Evolutionary conservation across 2,888 invertebrate species (phyloP).

Genomic region (Pandemis cinnamomeana): DNA sequence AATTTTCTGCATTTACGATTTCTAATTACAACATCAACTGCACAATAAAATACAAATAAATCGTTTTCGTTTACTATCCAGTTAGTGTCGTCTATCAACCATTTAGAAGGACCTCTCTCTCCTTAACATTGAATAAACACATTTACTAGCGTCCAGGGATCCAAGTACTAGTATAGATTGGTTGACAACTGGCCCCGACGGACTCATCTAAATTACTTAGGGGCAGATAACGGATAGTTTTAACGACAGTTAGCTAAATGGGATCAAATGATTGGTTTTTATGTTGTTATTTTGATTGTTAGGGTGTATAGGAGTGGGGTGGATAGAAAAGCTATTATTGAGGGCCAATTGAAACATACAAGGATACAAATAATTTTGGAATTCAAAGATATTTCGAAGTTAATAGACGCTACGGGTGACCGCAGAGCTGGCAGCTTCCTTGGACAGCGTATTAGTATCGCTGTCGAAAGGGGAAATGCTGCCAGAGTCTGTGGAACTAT

Average conservation of each 20-base stretch:
- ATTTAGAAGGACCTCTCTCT: slow-evolving; percentile 17
- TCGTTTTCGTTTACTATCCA: slow-evolving; percentile 22
- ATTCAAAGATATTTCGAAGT: too few species aligned
- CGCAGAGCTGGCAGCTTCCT: too few species aligned
- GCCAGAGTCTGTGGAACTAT: too few species aligned
- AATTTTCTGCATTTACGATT: slow-evolving; percentile 1
- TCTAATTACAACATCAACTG: slow-evolving; percentile 26
- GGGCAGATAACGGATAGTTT: slow-evolving; percentile 41
- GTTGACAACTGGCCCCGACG: slow-evolving; percentile 30
- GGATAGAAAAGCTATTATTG: neutral
- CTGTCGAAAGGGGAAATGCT: too few species aligned
- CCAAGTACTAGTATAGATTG: slow-evolving; percentile 31
- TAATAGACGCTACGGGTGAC: too few species aligned
- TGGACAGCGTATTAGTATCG: too few species aligned
- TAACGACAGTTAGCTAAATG: slow-evolving; percentile 40
- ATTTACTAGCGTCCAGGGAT: slow-evolving; percentile 23
- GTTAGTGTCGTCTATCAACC: slow-evolving; percentile 28
- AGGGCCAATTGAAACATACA: neutral
- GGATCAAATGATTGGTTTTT: slow-evolving; percentile 42
- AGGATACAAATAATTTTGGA: neutral
- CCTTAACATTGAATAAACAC: slow-evolving; percentile 8
- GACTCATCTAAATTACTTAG: slow-evolving; percentile 38
- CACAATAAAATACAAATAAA: slow-evolving; percentile 37
- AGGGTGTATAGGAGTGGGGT: slow-evolving; percentile 8
- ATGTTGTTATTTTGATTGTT: slow-evolving; percentile 38